These are phyloP conservation scores for Melanchra persicariae DNA, from an alignment of 2,888 invertebrate species.

Conservation along the genomic window DNA sequence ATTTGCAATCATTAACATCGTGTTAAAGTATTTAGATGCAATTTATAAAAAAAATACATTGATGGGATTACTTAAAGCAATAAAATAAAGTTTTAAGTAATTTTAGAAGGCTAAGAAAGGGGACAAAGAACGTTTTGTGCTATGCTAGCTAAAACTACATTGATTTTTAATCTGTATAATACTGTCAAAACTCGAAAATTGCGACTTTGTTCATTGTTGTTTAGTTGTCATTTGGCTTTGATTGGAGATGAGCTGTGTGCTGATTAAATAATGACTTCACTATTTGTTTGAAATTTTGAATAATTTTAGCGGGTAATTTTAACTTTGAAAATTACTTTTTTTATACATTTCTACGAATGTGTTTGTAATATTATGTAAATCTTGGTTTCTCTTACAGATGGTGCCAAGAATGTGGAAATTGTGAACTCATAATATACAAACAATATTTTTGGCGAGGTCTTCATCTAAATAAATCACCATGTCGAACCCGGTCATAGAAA, in stretches of 20 bases:
- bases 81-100: accelerated
- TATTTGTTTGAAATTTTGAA: slow-evolving; percentile 58
- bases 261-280: slow-evolving; percentile 29
- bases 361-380: not conserved
- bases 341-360: not conserved
- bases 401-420: slow-evolving; percentile 76
- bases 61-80: not conserved
- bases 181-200: not conserved
- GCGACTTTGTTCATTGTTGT: slow-evolving; percentile 24
- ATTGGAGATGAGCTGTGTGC: slow-evolving; percentile 39
- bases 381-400: slow-evolving; percentile 73
- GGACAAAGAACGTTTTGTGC: slow-evolving; percentile 32
- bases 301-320: slow-evolving; percentile 67
- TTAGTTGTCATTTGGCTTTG: slow-evolving; percentile 56
- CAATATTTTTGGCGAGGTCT: slow-evolving; percentile 51
- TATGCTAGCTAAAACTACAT: not conserved
- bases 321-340: slow-evolving; percentile 18
- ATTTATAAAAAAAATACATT: too few species aligned
- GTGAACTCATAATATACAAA: slow-evolving; percentile 47
- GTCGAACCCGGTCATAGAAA: slow-evolving; percentile 84
- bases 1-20: not conserved
- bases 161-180: slow-evolving; percentile 16
- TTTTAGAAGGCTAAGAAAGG: not conserved
- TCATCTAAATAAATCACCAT: slow-evolving; percentile 69
- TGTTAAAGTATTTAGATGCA: not conserved